Conservation (phyloP, 2,797 vertebrate species). For the Sebastes alutus region DNA sequence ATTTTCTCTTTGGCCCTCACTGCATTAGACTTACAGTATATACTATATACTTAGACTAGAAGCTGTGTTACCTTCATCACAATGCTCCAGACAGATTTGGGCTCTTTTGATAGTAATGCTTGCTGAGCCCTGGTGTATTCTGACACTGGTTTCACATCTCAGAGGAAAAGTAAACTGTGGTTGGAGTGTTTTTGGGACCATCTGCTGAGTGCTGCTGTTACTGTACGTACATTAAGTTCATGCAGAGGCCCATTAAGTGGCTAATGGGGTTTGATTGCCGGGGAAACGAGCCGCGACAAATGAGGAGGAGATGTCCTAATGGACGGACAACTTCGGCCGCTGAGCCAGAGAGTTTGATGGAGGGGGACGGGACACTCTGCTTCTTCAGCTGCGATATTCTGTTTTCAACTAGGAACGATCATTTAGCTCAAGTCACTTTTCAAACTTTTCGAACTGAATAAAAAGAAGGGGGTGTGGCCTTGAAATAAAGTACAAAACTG, state of each 20-base stretch:
- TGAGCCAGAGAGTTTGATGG: neutral
- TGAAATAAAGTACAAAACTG: neutral
- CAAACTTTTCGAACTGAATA: neutral
- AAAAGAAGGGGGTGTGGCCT: neutral
- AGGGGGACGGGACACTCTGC: neutral
- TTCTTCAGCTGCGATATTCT: neutral
- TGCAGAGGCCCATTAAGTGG: conserved; percentile 57
- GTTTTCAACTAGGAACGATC: neutral
- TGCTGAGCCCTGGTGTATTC: neutral
- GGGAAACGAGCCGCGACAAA: conserved; percentile 52
- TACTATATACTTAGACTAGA: too few relatives aligned
- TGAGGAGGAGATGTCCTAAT: conserved; percentile 24
- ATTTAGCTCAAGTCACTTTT: neutral
- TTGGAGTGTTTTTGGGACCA: neutral
- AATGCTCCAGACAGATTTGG: too few relatives aligned
- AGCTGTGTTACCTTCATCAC: too few relatives aligned
- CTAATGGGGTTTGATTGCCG: conserved; percentile 62
- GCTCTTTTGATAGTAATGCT: neutral
- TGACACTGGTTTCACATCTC: neutral
- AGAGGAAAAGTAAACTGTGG: neutral
- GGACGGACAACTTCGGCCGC: conserved; percentile 18
- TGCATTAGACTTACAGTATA: too few relatives aligned
- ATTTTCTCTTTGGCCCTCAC: too few relatives aligned
- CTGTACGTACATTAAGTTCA: conserved; percentile 37
- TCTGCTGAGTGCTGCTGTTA: conserved; percentile 30